Conservation (phyloP, 2,113 vertebrate genomes). For the Australoheros scitulus region DNA sequence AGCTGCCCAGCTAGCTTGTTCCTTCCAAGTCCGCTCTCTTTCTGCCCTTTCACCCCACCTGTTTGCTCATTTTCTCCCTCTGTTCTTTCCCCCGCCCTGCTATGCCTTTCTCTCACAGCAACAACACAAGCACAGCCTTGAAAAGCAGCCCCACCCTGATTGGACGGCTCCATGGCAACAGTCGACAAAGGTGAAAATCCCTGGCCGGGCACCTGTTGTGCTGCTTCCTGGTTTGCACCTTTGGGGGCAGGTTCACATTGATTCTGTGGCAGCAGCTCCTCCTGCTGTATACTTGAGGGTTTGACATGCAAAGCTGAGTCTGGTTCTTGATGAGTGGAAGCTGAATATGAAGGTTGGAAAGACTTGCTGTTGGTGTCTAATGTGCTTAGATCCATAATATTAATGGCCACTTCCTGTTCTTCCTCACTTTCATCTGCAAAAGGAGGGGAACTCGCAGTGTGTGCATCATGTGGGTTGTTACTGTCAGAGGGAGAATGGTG, state of each 20-base stretch:
- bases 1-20: conserved; percentile 19
- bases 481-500: neutral
- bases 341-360: neutral
- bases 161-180: conserved; percentile 72
- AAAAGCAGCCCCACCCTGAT: conserved; percentile 56
- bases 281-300: conserved; percentile 61
- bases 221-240: conserved; percentile 72
- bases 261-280: conserved; percentile 49
- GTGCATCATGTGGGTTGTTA: neutral
- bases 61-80: conserved; percentile 61
- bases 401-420: conserved; percentile 35
- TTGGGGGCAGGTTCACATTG: conserved; percentile 8
- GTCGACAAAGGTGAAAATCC: conserved; percentile 74
- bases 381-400: conserved; percentile 25
- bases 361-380: conserved; percentile 30
- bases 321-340: neutral
- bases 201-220: conserved; percentile 77
- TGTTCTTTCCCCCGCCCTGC: conserved; percentile 53
- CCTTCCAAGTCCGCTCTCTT: conserved; percentile 33
- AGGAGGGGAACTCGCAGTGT: conserved; percentile 27
- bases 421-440: conserved; percentile 55
- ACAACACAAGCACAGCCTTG: conserved; percentile 51
- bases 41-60: conserved; percentile 59
- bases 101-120: conserved; percentile 55
- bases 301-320: conserved; percentile 10